Base-by-base conservation (phyloP, 2,888 invertebrate species). In the Chymomyza caudatula region DNA sequence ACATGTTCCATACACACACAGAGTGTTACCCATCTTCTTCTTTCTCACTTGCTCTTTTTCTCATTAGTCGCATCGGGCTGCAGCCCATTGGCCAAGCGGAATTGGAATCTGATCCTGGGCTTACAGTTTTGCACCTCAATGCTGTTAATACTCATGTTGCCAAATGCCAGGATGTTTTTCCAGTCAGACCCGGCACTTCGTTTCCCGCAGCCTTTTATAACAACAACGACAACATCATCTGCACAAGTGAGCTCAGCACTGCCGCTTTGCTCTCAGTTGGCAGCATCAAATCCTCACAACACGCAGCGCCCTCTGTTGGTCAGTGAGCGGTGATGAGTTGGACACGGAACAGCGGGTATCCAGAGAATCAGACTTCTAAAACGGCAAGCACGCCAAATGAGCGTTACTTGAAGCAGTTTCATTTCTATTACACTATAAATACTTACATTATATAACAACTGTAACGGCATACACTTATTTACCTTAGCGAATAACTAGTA, bases 281-380 rank as follows among this genome's bases (percentile, higher is more conserved):
- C 11, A 8, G 43, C n/a, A 5, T 2, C 43, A 4, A 15, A 2
- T 17, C n/a, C 17, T 44, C 56, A 2, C 61, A 20, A 42, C 22
- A 43, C 15, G 22, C 42, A 15, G 6, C 19, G 25, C n/a, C 2
- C 37, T 43, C 2, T 4, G 3, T 37, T 22, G 4, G 58, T 53
- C 25, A 23, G 53, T 25, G 47, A 55, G 13, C 78, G 78, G 78
- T 78, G 78, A 78, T 78, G 68, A 64, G 74, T 52, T 66, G 57
- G 15, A 4, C 53, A 4, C 4, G 61, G 47, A 60, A 19, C 23
- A 22, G 52, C 25, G 29, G 29, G 29, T 11, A 29, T 29, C 29
- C 29, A 29, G 61, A 64, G 78, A 76, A 61, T 56, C 37, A 70
- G 71, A 77, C 74, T 74, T 71, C 60, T 51, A 29, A 61, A 52